A percentile compares a stretch with the other conserved stretches of the same genome.
Conservation (phyloP, 2,888 invertebrate species). For the Drosophila paramelanica region DNA sequence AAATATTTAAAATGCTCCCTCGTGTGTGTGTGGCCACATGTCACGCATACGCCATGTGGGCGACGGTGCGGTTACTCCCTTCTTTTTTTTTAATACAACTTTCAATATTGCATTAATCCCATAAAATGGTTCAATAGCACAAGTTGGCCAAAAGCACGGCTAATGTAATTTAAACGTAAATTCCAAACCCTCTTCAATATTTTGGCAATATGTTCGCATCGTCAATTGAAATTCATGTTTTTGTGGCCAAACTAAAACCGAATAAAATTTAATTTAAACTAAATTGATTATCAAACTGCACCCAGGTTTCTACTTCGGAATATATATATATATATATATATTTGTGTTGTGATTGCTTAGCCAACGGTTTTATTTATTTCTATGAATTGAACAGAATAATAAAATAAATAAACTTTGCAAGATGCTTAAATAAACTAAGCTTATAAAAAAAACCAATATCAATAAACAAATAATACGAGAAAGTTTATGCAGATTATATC, state of each 20-base stretch:
- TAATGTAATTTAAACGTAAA: constrained; percentile 20
- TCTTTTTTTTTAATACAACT: constrained; percentile 14
- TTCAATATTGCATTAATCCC: constrained; percentile 11
- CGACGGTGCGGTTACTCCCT: background rate
- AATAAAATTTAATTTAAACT: constrained; percentile 27
- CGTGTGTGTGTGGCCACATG: background rate
- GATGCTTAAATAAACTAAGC: too few relatives aligned
- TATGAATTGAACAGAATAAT: background rate
- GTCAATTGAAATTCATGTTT: constrained; percentile 35
- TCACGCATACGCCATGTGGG: constrained; percentile 33
- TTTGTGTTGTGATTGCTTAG: too few relatives aligned
- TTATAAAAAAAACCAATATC: background rate
- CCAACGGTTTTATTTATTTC: background rate
- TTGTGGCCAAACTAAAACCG: constrained; percentile 11
- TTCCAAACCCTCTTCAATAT: constrained; percentile 8
- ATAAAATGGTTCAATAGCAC: constrained; percentile 35
- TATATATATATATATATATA: too few relatives aligned
- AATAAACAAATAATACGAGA: background rate
- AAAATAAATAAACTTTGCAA: background rate
- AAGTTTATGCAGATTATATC: background rate
- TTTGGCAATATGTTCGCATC: background rate
- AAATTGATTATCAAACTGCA: constrained; percentile 24
- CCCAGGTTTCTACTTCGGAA: background rate
- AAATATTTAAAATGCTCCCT: constrained; percentile 12
- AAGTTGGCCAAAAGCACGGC: background rate